Percentiles rank a stretch among this genome's conserved stretches.
Conservation (phyloP, 2,888 invertebrate species). For the Pandemis corylana region DNA sequence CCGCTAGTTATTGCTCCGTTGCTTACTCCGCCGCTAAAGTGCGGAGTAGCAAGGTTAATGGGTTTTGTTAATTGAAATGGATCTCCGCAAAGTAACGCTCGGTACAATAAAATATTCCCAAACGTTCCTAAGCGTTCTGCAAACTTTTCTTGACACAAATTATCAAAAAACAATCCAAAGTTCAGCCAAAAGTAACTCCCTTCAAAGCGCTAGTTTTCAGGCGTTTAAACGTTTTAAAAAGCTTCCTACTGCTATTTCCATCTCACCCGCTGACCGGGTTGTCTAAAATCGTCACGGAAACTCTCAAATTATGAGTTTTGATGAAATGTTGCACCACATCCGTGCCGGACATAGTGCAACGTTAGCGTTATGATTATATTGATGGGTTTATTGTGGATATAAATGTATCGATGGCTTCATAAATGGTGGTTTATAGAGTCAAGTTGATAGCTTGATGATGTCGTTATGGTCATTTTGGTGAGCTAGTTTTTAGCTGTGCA, state of each 20-base stretch:
- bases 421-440: neutral
- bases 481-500: neutral
- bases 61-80: too few relatives aligned
- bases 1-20: too few relatives aligned
- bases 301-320: constrained; percentile 81
- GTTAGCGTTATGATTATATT: constrained; percentile 37
- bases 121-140: too few relatives aligned
- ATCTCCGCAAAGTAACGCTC: too few relatives aligned
- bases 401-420: constrained; percentile 29
- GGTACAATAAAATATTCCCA: too few relatives aligned
- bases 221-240: constrained; percentile 9
- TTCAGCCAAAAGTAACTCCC: too few relatives aligned
- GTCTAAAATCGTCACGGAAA: constrained; percentile 79
- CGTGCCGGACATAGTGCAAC: constrained; percentile 65
- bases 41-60: too few relatives aligned
- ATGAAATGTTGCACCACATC: constrained; percentile 72
- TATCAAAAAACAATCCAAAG: too few relatives aligned
- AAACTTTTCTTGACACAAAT: too few relatives aligned
- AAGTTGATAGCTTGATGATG: neutral
- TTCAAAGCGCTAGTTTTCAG: neutral
- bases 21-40: too few relatives aligned
- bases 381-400: constrained; percentile 37
- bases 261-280: constrained; percentile 63
- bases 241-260: constrained; percentile 20
- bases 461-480: neutral